Percentiles rank a stretch among this genome's conserved stretches.
Evolutionary conservation across 2,888 invertebrate species (phyloP).

Genomic region (Sarcophaga caerulescens): DNA sequence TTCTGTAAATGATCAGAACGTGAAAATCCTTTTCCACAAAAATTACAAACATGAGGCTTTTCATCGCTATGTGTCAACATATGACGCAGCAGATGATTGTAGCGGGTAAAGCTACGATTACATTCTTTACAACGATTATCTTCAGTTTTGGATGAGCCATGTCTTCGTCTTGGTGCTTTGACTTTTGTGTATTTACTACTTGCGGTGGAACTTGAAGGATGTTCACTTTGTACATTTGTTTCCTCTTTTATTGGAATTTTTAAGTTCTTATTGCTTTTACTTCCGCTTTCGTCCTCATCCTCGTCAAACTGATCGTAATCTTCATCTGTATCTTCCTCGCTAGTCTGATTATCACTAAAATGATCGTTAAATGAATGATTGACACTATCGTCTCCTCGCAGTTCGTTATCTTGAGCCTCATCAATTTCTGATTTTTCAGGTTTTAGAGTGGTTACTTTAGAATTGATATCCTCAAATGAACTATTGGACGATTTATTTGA

Average conservation of each 20-base stretch:
- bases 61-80: slow-evolving; percentile 75
- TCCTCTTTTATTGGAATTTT: not conserved
- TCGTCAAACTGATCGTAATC: slow-evolving; percentile 30
- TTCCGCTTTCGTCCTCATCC: not conserved
- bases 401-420: not conserved
- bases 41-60: slow-evolving; percentile 81
- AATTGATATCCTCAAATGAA: slow-evolving; percentile 25
- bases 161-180: slow-evolving; percentile 44
- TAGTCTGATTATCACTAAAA: slow-evolving; percentile 37
- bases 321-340: slow-evolving; percentile 43
- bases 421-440: slow-evolving; percentile 21
- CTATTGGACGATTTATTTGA: slow-evolving; percentile 26
- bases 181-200: not conserved
- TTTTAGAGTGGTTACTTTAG: not conserved
- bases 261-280: not conserved
- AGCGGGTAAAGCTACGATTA: slow-evolving; percentile 76
- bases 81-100: slow-evolving; percentile 79
- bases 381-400: not conserved
- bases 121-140: slow-evolving; percentile 72
- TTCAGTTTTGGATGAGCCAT: slow-evolving; percentile 55
- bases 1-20: slow-evolving; percentile 82
- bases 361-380: slow-evolving; percentile 31
- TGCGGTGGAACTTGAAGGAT: slow-evolving; percentile 38
- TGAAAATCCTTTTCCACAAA: slow-evolving; percentile 82
- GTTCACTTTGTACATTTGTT: slow-evolving; percentile 14